Evolutionary conservation across 2,113 vertebrate species (phyloP), one percentile per base, ranked within the genome.

Genomic region (Odocoileus virginianus): DNA sequence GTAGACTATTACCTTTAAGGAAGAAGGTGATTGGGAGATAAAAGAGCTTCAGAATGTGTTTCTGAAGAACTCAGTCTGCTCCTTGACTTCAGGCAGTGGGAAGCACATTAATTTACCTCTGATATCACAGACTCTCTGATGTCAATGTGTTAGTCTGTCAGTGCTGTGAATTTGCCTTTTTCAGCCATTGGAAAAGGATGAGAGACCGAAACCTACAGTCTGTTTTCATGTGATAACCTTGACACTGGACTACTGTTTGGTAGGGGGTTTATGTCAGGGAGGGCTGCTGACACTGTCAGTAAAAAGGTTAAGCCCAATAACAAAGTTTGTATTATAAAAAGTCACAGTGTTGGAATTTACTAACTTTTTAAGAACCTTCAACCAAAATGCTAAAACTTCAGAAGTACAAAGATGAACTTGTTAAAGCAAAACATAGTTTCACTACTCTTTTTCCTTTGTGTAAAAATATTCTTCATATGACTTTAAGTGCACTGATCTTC

Each of bases 171-270:
- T 98, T 97, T 98, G 81, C 94, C 58, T 95, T 96, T 98, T 98
- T 95, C 91, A 84, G 81, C 95, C 95, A 88, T 93, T 97, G 95
- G 95, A 94, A 91, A 97, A 93, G 85, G 96, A 95, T 87, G 96
- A 98, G 95, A 64, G 95, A 55, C 97, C 98, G 98, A 95, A 93
- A 85, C 97, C 97, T 97, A 85, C 91, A 78, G 95, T 98, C 97
- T 98, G 95, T 98, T 96, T 98, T 98, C 95, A n/a, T 96, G 91
- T 98, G 99, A 99, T 99, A 98, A 98, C 98, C 98, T 98, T 98
- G 98, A 98, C 94, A 67, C 88, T 94, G 28, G 61, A 78, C 96
- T n/a, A 98, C 97, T 97, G 96, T 99, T 96, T 96, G 87, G 97
- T 89, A 50, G 50, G 28, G 87, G 58, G 40, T 76, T 87, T 40